These are phyloP conservation scores for Spongilla lacustris DNA, from an alignment of 37 sponge, comb jelly and placozoan species.

Conservation along the genomic window DNA sequence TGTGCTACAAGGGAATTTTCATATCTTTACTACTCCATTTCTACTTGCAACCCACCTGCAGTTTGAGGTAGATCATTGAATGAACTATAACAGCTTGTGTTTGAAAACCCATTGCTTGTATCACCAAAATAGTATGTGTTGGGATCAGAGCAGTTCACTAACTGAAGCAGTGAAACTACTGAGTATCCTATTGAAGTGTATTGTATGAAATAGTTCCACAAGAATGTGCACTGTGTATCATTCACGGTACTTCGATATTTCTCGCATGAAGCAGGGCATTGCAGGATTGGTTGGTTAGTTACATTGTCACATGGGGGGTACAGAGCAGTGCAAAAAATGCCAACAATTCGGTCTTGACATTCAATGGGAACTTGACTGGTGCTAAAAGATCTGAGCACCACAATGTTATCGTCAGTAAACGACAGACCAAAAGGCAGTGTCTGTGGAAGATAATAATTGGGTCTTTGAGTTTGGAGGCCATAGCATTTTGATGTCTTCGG, in stretches of 20 bases:
- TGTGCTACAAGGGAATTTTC: background rate
- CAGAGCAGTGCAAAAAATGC: background rate
- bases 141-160: background rate
- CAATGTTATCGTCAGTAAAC: background rate
- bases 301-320: background rate
- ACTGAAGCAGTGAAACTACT: background rate
- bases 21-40: background rate
- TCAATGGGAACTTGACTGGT: background rate
- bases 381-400: background rate
- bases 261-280: background rate
- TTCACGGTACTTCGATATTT: background rate
- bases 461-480: background rate
- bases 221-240: background rate
- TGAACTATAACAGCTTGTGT: background rate
- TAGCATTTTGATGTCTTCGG: background rate
- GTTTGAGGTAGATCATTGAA: background rate
- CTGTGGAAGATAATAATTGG: background rate
- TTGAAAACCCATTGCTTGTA: background rate
- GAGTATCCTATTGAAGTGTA: background rate
- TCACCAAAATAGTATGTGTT: background rate
- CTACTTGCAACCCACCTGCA: background rate
- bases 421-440: background rate
- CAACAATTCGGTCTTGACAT: background rate
- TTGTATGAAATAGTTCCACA: background rate
- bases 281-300: background rate